Evolutionary conservation across 1,140 invertebrate genomes (phyloP).

Genomic region (Littorina saxatilis): DNA sequence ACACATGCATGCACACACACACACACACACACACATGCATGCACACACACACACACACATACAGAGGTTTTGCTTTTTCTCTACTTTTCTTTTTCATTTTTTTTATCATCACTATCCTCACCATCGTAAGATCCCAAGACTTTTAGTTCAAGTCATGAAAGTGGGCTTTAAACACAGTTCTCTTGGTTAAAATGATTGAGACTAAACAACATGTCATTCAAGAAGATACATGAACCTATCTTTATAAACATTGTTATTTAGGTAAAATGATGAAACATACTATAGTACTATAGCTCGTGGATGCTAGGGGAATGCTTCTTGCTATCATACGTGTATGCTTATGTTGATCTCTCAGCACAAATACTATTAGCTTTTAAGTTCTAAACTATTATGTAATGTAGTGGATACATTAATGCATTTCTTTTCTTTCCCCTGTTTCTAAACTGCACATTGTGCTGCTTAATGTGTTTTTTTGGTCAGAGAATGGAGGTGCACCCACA

Average conservation of each 20-base stretch:
- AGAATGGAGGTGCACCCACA: too few relatives aligned
- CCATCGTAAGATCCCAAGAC: neutral
- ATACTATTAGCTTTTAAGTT: too few relatives aligned
- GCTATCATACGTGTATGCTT: too few relatives aligned
- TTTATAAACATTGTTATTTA: neutral
- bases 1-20: slow-evolving; percentile 19
- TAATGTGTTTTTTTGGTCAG: too few relatives aligned
- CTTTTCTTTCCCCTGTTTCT: too few relatives aligned
- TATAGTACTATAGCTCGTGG: too few relatives aligned
- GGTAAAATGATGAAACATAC: too few relatives aligned
- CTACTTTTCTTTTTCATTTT: neutral
- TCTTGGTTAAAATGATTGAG: slow-evolving; percentile 60
- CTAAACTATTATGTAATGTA: too few relatives aligned
- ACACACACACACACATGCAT: slow-evolving; percentile 61
- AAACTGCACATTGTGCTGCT: too few relatives aligned
- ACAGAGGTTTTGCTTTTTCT: neutral
- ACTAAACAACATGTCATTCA: slow-evolving; percentile 63
- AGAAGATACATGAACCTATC: neutral
- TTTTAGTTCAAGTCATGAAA: neutral
- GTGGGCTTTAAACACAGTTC: slow-evolving; percentile 10
- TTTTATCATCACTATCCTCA: neutral
- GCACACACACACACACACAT: neutral
- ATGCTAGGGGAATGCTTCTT: too few relatives aligned
- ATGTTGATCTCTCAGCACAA: too few relatives aligned
- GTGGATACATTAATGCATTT: too few relatives aligned